phyloP scores from a whole-genome alignment of 2,888 invertebrate species.

The Lycia hirtaria region DNA sequence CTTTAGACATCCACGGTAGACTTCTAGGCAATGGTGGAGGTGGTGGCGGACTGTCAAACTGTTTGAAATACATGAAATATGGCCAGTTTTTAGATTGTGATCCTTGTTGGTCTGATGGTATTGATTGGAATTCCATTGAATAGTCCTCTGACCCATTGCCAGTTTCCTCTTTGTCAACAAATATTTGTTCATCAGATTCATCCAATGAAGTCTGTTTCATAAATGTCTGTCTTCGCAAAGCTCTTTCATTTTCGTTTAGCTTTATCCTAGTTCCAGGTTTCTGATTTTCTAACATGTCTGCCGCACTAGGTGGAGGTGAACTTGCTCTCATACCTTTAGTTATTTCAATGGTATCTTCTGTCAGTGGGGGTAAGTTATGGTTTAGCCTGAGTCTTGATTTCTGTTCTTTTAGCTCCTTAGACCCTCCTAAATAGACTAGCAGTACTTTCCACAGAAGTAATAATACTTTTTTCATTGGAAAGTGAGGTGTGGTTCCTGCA shows the following conservation, averaged over 20 bases:
- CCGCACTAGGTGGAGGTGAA: conserved; percentile 96
- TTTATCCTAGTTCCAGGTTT: conserved; percentile 90
- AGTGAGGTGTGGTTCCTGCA: conserved; percentile 97
- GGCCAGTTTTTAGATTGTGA: conserved; percentile 69
- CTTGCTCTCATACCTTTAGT: conserved; percentile 97
- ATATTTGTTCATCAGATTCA: conserved; percentile 90
- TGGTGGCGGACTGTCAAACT: conserved; percentile 78
- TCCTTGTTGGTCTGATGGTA: conserved; percentile 62
- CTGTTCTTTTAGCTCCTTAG: conserved; percentile 91
- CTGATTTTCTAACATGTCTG: conserved; percentile 94
- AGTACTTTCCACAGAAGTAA: conserved; percentile 98
- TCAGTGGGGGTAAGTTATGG: conserved; percentile 90
- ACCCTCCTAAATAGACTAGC: conserved; percentile 96
- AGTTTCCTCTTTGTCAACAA: conserved; percentile 89
- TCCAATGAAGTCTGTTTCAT: conserved; percentile 97
- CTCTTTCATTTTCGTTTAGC: conserved; percentile 84
- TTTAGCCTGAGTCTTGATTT: conserved; percentile 90
- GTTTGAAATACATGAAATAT: conserved; percentile 76
- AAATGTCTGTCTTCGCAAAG: conserved; percentile 90
- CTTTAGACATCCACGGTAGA: conserved; percentile 98
- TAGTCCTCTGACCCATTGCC: conserved; percentile 87
- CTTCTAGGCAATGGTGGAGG: conserved; percentile 84
- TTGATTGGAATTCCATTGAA: conserved; percentile 86
- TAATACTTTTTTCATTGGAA: conserved; percentile 99
- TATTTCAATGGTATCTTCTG: conserved; percentile 98